Evolutionary conservation across 2,797 vertebrate species (phyloP), one percentile per base, ranked within the genome.

Genomic region (Lepus oiostolus): DNA sequence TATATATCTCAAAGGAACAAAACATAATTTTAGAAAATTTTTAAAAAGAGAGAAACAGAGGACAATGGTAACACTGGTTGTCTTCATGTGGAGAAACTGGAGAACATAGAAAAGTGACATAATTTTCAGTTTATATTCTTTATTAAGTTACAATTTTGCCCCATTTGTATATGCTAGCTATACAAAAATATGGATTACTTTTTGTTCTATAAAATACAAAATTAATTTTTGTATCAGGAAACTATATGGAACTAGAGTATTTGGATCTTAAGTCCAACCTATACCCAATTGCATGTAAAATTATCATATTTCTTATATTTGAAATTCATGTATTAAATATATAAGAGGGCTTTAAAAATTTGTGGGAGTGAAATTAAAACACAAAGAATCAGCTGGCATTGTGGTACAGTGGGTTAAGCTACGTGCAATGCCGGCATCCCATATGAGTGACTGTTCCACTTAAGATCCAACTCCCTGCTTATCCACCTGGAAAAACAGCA

Each of bases 111-210:
- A 85, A n/a, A 86, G 12, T 91, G 17, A 86, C 12, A 28, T 71
- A 82, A 92, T 92, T 90, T 91, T 90, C 85, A 90, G 32, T 88
- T n/a, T 84, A 52, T 26, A 42, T 9, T 8, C 4, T 94, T 88
- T 14, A 77, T 81, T 89, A 87, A 38, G 88, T 84, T 77, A 80
- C 60, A 52, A 88, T 95, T 90, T 96, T 90, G 60, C 28, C 90
- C 88, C 67, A 80, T 50, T 28, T 83, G 24, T 47, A 85, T 75
- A 67, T 67, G 85, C 83, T 95, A 91, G 50, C 58, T 65, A 71
- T 32, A 81, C 16, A 94, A 92, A 94, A 95, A 92, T 88, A 93
- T 68, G 54, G 19, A 58, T 58, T 47, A 47, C 42, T 47, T 47
- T 58, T 58, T 58, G 54, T 58, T 58, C 17, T 58, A 6, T 58